These are phyloP conservation scores for Meliscaeva auricollis DNA, from an alignment of 2,888 invertebrate genomes.

Conservation along the genomic window DNA sequence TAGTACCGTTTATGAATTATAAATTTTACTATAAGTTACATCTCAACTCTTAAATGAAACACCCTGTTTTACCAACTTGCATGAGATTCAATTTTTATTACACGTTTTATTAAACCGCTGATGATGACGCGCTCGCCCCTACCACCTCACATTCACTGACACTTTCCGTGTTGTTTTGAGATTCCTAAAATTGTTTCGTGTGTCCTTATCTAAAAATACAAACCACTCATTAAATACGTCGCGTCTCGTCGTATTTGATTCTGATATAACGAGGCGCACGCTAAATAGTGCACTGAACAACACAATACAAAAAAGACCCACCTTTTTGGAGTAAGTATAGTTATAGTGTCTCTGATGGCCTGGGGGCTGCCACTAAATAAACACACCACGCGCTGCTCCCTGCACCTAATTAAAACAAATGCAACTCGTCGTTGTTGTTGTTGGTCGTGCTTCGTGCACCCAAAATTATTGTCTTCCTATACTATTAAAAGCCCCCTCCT, in stretches of 20 bases:
- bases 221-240: constrained; percentile 42
- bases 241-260: constrained; percentile 25
- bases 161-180: constrained; percentile 19
- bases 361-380: constrained; percentile 57
- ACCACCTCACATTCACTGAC: background rate
- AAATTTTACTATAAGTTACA: no score
- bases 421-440: constrained; percentile 45
- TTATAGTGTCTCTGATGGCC: constrained; percentile 36
- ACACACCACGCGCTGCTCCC: constrained; percentile 65
- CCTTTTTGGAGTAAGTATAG: constrained; percentile 52
- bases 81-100: constrained; percentile 60
- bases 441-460: constrained; percentile 32
- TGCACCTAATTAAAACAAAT: constrained; percentile 72
- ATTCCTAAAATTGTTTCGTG: constrained; percentile 50
- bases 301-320: constrained; percentile 37
- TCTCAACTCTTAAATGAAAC: background rate
- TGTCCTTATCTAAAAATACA: constrained; percentile 73
- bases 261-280: constrained; percentile 39
- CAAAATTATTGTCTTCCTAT: constrained; percentile 25
- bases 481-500: constrained; percentile 36
- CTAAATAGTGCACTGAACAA: constrained; percentile 71
- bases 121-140: background rate
- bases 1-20: no score
- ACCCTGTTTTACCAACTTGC: background rate
- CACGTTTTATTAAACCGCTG: constrained; percentile 17